Evolutionary conservation across 2,113 vertebrate species (phyloP).

Genomic region (Neogobius melanostomus): DNA sequence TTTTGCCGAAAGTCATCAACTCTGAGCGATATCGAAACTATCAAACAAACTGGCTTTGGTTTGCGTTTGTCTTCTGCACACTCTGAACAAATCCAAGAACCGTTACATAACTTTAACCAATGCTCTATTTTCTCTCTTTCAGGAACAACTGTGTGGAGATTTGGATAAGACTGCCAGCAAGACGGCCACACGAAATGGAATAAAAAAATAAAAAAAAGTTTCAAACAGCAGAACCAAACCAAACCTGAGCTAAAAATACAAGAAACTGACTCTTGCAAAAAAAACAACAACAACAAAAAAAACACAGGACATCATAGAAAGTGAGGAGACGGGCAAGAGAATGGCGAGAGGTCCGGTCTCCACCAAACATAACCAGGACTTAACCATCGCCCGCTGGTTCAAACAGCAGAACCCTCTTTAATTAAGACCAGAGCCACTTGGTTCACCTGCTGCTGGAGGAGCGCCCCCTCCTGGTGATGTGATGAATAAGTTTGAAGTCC

Average conservation of each 20-base stretch:
- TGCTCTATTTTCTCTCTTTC: conserved; percentile 34
- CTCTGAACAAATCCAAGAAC: not conserved
- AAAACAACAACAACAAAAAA: not conserved
- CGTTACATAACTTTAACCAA: conserved; percentile 9
- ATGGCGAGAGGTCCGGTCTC: conserved; percentile 45
- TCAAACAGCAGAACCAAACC: not conserved
- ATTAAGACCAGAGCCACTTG: conserved; percentile 73
- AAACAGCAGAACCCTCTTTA: conserved; percentile 45
- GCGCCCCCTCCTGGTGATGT: conserved; percentile 95
- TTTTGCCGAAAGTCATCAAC: not conserved
- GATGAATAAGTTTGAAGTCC: conserved; percentile 99
- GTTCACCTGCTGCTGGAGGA: conserved; percentile 92
- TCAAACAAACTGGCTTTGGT: not conserved
- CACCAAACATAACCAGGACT: conserved; percentile 41
- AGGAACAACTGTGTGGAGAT: conserved; percentile 34
- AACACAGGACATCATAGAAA: conserved; percentile 3
- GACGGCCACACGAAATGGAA: conserved; percentile 32
- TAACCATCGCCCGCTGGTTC: conserved; percentile 21
- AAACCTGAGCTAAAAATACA: conserved; percentile 19
- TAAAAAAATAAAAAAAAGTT: conserved; percentile 26
- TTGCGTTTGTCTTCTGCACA: not conserved
- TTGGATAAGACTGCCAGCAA: conserved; percentile 20
- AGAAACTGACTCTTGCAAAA: conserved; percentile 17
- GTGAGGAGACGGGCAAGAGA: conserved; percentile 24
- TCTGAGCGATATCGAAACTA: not conserved